Base-by-base conservation (phyloP, 2,113 vertebrate genomes). In the Cebus imitator region DNA sequence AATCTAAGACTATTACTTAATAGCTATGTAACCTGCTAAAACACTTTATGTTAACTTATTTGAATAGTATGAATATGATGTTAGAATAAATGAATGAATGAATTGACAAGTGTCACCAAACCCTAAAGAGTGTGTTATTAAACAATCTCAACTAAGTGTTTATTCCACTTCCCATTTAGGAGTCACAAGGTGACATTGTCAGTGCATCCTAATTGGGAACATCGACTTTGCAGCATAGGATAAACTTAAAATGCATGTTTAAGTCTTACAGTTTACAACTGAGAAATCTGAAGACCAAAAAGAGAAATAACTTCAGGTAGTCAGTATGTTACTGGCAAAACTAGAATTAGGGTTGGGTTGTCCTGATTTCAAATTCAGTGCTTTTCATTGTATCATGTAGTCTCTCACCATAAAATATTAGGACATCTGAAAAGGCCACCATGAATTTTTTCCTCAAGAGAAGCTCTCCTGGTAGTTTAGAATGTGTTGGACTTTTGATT, bases 391-490 rank as follows among this genome's bases (percentile, higher is more conserved):
- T 76, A 18, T 68, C 13, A 20, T 80, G 1, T 95, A 92, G 55
- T 72, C 37, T 37, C 20, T 92, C n/a, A 80, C 45, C 45, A 55
- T 90, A 91, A 93, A 93, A 92, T 78, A 97, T 84, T 82, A 76
- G 55, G 57, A 90, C 37, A 94, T 70, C 25, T 40, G 58, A 79
- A 97, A 95, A 92, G 93, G 37, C 75, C 40, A 48, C 64, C 48
- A 25, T 83, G 85, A 94, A 70, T 94, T 84, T 87, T 32, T 97
- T 90, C 32, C 58, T 91, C 35, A 68, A 95, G 79, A 91, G 87
- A 64, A 75, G 64, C 82, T 70, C 48, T 35, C 30, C 5, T 96
- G 18, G 12, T 88, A 17, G 40, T 87, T 91, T 91, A 73, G 37
- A 79, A 85, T 87, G 55, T 84, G 14, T 90, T 27, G 70, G 20